Base-by-base conservation (phyloP, 2,797 vertebrate species). In the Sciurus vulgaris region DNA sequence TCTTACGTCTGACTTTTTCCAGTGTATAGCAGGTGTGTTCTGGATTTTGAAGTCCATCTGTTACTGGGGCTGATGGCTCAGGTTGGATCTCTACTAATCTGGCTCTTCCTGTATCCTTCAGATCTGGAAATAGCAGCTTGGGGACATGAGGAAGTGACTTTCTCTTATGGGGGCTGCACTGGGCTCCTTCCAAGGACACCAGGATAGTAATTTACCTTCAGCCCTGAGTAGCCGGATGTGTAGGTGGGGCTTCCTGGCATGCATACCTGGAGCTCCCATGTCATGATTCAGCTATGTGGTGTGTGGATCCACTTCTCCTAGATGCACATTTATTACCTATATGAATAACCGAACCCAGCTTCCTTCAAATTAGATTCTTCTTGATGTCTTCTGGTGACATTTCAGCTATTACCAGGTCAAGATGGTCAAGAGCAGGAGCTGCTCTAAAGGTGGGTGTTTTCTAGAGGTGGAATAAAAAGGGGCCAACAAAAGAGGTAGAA, bases 131-230 rank as follows among this genome's bases (percentile, higher is more conserved):
- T 63, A 85, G 86, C 44, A 91, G 30, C 30, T 86, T 24, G 44
- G 69, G 24, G 76, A 72, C n/a, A 30, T 1, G 30, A 85, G 47
- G 82, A 94, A 94, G 73, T 93, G 61, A 44, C 35, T 94, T 93
- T 69, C 91, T 78, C 18, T 18, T n/a, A 2, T 78, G 63, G 47
- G 28, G 63, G n/a, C 30, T 77, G 54, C 2, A 1, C 38, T 72
- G 77, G 63, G 30, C 73, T 82, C 38, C 67, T 93, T 72, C 76
- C n/a, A 86, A 85, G 86, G 78, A 84, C 33, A 13, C 28, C 0
- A 54, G 73, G 70, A 65, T 22, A 77, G 2, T 14, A 35, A 83
- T 63, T 63, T 28, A 41, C n/a, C 26, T 38, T 63, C 33, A 17
- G 33, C 26, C 51, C 86, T 47, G 47, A 70, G 67, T 30, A 35